Evolutionary conservation across 2,113 vertebrate species (phyloP), one percentile per base, ranked within the genome.

Genomic region (Chaetodon auriga): DNA sequence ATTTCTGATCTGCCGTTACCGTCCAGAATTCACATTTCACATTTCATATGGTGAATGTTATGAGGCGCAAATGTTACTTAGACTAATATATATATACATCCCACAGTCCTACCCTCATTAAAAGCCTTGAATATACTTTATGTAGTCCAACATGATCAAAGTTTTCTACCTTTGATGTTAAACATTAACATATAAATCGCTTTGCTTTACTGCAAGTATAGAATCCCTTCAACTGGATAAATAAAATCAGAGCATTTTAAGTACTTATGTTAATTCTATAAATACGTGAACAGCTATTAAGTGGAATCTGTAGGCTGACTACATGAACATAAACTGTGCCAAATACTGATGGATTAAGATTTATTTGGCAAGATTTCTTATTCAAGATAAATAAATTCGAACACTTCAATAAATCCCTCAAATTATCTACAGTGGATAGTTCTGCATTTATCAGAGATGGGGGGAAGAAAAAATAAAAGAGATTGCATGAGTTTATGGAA

Each of bases 381-480:
- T 88, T 87, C 81, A 80, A 89, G 89, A 91, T 90, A 91, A 92
- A 92, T 86, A 89, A 83, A 90, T 94, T 84, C 82, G 82, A 88
- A 81, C 82, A 86, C 89, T 90, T 85, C 81, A 81, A 87, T 85
- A 94, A 94, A 94, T 94, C 92, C 92, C 65, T 86, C 78, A 93
- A 93, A 93, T 93, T 91, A 92, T 93, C 92, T 93, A 87, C 93
- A 92, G 89, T 91, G 90, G 87, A 48, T 92, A 90, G 89, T 87
- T 93, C 86, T 90, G 88, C 86, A 91, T 93, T 91, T 85, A 88
- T 93, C 85, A 86, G 75, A 83, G 66, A 75, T 84, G 79, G 36
- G n/a, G 30, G 9, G 30, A 75, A 58, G 68, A 73, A 58, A 72
- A 74, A 81, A 75, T 86, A 75, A 62, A 72, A 78, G 66, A 85